A percentile compares a stretch with the other conserved stretches of the same genome.
Evolutionary conservation across 2,888 invertebrate species (phyloP).

Genomic region (Phasia obesa): DNA sequence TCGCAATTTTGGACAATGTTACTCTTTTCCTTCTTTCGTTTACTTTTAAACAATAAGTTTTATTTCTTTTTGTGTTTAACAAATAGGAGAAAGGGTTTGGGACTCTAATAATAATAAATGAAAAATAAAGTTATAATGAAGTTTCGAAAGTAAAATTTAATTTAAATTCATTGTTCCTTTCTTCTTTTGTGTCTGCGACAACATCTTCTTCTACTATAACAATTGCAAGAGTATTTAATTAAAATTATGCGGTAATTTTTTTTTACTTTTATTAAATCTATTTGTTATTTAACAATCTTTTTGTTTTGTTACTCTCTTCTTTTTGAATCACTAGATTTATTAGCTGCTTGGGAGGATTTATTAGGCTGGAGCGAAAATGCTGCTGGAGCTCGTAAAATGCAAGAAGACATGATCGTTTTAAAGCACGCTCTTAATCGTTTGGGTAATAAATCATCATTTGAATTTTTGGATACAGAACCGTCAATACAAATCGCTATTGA

Average conservation of each 20-base stretch:
- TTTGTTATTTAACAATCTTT: conserved; percentile 2
- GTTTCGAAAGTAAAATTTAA: conserved; percentile 52
- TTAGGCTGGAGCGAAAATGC: conserved; percentile 83
- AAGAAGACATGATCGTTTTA: conserved; percentile 82
- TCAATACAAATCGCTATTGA: conserved; percentile 82
- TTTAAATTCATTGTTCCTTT: conserved; percentile 48
- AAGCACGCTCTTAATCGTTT: conserved; percentile 80
- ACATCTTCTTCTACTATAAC: conserved; percentile 36
- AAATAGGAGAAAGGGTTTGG: conserved; percentile 52
- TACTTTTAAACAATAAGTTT: conserved; percentile 38
- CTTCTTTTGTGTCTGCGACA: conserved; percentile 1
- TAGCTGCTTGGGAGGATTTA: conserved; percentile 82
- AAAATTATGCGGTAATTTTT: conserved; percentile 58
- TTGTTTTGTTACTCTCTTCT: too few species aligned
- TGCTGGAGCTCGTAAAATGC: conserved; percentile 81
- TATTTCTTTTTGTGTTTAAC: conserved; percentile 1
- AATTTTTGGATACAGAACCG: conserved; percentile 81
- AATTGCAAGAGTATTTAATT: conserved; percentile 54
- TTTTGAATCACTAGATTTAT: conserved; percentile 77
- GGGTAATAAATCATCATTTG: conserved; percentile 80
- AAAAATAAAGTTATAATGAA: conserved; percentile 49
- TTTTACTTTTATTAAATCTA: conserved; percentile 36
- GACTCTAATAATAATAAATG: background rate
- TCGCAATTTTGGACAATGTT: conserved; percentile 27
- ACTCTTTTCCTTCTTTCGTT: conserved; percentile 32